These are phyloP conservation scores for Pseudochaenichthys georgianus DNA, from an alignment of 2,797 vertebrate species.

Conservation along the genomic window DNA sequence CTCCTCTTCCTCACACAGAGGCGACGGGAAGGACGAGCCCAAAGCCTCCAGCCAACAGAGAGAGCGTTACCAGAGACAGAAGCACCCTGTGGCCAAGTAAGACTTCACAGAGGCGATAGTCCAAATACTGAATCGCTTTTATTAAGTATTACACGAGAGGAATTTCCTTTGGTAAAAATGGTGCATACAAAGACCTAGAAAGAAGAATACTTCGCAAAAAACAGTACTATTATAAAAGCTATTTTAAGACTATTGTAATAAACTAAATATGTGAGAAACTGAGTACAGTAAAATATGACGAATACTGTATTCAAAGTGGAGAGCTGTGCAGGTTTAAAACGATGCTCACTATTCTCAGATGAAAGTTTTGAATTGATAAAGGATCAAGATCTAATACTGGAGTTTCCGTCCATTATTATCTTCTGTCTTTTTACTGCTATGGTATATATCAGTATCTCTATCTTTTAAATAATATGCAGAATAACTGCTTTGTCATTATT, in stretches of 20 bases:
- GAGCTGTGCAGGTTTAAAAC: too few relatives aligned
- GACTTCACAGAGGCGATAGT: constrained; percentile 5
- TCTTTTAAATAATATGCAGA: background rate
- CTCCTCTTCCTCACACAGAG: constrained; percentile 57
- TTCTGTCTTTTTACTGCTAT: background rate
- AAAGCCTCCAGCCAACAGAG: constrained; percentile 73
- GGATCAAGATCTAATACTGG: background rate
- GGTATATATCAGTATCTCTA: background rate
- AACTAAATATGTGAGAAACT: too few relatives aligned
- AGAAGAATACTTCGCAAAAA: too few relatives aligned
- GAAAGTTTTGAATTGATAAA: background rate
- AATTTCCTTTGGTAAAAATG: too few relatives aligned
- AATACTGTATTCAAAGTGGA: too few relatives aligned
- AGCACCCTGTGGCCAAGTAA: constrained; percentile 86
- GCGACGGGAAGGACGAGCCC: constrained; percentile 74
- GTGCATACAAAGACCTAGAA: too few relatives aligned
- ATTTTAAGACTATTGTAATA: too few relatives aligned
- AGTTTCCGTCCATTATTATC: background rate
- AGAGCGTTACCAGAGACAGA: constrained; percentile 77
- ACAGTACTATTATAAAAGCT: too few relatives aligned
- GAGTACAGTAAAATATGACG: too few relatives aligned
- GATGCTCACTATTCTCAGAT: too few relatives aligned
- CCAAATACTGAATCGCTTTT: background rate
- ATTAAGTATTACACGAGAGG: too few relatives aligned
- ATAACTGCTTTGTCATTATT: background rate